Conservation (phyloP, 2,797 vertebrate genomes). For the Spatula clypeata region DNA sequence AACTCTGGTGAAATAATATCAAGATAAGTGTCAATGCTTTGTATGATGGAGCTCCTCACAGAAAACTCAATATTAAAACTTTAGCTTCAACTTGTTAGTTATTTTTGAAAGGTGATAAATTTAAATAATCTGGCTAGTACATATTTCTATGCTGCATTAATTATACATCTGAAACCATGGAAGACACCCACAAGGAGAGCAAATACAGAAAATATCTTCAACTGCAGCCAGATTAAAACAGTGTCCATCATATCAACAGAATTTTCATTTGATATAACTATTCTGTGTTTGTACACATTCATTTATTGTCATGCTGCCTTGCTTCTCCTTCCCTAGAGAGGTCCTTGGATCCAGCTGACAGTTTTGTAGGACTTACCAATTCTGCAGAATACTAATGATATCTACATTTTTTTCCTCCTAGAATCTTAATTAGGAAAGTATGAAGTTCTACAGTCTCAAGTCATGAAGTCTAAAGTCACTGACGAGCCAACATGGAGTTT, state of each 20-base stretch:
- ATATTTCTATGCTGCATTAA: constrained; percentile 70
- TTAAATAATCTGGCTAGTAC: constrained; percentile 67
- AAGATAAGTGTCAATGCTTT: constrained; percentile 70
- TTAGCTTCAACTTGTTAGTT: constrained; percentile 58
- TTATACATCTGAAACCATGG: constrained; percentile 73
- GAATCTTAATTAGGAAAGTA: constrained; percentile 10
- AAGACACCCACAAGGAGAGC: constrained; percentile 31
- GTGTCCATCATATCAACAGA: constrained; percentile 39
- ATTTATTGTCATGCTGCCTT: constrained; percentile 62
- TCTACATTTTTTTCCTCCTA: constrained; percentile 3
- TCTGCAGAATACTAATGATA: constrained; percentile 54
- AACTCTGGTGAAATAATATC: constrained; percentile 67
- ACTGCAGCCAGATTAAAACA: constrained; percentile 70
- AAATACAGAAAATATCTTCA: constrained; percentile 43
- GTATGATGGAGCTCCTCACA: constrained; percentile 37
- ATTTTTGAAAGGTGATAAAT: constrained; percentile 74
- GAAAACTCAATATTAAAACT: constrained; percentile 48
- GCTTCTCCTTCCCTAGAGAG: constrained; percentile 52
- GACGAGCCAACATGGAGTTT: neutral
- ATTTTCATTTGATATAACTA: constrained; percentile 70
- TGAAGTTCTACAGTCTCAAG: neutral
- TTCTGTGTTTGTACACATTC: constrained; percentile 69
- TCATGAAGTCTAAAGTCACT: neutral
- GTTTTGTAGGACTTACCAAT: constrained; percentile 11
- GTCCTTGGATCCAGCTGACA: constrained; percentile 28